Evolutionary conservation across 2,113 vertebrate genomes (phyloP), one percentile per base, ranked within the genome.

Genomic region (Prionailurus bengalensis): DNA sequence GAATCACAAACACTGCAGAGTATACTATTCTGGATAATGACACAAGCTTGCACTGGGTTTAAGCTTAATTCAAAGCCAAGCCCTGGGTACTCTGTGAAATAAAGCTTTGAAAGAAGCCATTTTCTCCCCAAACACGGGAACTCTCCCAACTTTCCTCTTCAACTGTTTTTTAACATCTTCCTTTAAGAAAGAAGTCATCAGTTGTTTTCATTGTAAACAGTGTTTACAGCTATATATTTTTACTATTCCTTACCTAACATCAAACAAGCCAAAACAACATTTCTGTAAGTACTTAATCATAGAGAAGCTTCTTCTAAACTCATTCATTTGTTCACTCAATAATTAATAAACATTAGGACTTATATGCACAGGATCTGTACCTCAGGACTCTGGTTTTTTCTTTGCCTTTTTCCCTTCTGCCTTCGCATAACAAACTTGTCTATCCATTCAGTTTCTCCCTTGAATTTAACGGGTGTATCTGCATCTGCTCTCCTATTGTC

Each of bases 31-130:
- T 94, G 91, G 58, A 82, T 94, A 80, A 93, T 90, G 61, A 92
- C 74, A 87, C 25, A 17, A 93, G 25, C 36, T 92, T n/a, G 19
- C 61, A 16, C 7, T 45, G 63, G 73, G 66, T 61, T 51, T 95
- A 76, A 94, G 91, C 89, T 96, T 87, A 94, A 94, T 90, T 92
- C 95, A 94, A 93, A 97, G 42, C 36, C 66, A 91, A 76, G 63
- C 27, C 65, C 90, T 14, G 25, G 29, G 48, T 83, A 89, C 25
- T 78, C 93, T 51, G 27, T 97, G 89, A 97, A 92, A 95, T 92
- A 97, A 1, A 12, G 48, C 86, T 97, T 96, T 83, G 53, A 93
- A 97, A 97, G 71, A 86, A 95, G 70, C 76, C 93, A 93, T 97
- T 97, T 98, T 89, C 94, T 89, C 92, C 89, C 74, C 68, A 92